Evolutionary conservation across 2,113 vertebrate species (phyloP).

Genomic region (Anas platyrhynchos): DNA sequence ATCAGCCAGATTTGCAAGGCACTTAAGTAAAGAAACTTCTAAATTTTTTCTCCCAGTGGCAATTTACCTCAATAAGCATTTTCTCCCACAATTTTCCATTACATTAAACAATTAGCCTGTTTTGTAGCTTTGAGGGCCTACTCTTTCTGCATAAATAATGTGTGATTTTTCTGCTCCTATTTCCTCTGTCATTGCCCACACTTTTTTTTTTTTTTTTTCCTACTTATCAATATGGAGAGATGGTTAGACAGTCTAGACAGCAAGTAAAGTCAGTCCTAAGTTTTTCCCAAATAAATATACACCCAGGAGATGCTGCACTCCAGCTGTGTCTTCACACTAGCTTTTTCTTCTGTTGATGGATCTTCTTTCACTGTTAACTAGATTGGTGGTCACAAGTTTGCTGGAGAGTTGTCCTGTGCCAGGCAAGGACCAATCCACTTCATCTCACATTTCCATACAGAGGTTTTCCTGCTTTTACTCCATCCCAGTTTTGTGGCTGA

Average conservation of each 20-base stretch:
- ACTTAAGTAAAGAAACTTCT: slow-evolving; percentile 3
- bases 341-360: not conserved
- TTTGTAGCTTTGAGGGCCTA: slow-evolving; percentile 13
- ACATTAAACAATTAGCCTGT: slow-evolving; percentile 31
- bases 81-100: slow-evolving; percentile 16
- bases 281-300: not conserved
- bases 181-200: not conserved
- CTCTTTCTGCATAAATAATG: not conserved
- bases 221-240: not conserved
- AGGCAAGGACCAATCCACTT: not conserved
- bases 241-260: not conserved
- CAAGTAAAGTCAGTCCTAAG: not conserved
- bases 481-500: not conserved
- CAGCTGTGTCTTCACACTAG: not conserved
- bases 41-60: not conserved
- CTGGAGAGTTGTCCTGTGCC: not conserved
- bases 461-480: not conserved
- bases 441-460: not conserved
- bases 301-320: not conserved
- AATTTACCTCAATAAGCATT: slow-evolving; percentile 19
- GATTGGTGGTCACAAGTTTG: not conserved
- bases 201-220: not conserved
- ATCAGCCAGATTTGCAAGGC: slow-evolving; percentile 21
- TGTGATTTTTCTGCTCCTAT: not conserved
- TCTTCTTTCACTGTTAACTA: not conserved